Base-by-base conservation (phyloP, 2,888 invertebrate species). In the Chirona hameri region DNA sequence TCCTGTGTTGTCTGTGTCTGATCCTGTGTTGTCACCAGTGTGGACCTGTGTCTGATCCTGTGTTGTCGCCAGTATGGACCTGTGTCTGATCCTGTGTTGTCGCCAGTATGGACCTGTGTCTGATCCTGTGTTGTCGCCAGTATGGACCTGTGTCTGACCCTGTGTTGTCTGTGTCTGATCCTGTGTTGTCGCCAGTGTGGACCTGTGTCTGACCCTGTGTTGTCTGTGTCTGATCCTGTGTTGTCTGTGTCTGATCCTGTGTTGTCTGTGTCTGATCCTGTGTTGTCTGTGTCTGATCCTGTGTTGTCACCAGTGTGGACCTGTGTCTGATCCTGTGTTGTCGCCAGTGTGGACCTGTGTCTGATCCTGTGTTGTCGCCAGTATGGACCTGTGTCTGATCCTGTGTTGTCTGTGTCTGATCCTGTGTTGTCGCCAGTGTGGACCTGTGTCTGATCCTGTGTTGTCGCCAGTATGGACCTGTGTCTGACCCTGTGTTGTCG, bases 81-180 rank as follows among this genome's bases (percentile, higher is more conserved):
- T 39, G 39, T 39, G 7, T 39, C 39, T 39, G 39, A 39, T 7
- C 39, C 39, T 39, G 39, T 39, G 7, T 39, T 39, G 39, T 39
- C 39, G 7, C 39, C n/a, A n/a, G n/a, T n/a, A n/a, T 72, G 46
- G 55, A 81, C 48, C 55, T 48, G 79, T 55, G 12, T 55, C 55
- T 18, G 18, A 55, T 82, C 76, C 55, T 84, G 81, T 21, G 82
- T 80, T 80, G 55, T 81, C 72, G 76, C 82, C 81, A 39, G 95
- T n/a, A 91, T 98, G 14, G 91, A 91, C 84, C 92, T 95, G 48
- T 93, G 7, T 39, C 39, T 39, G 39, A 39, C 39, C 39, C 39
- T 39, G 39, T 39, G 7, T 39, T 39, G 39, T 39, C 39, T 39
- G 39, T 39, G 7, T 39, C 39, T 39, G 39, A 39, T 7, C 39